A percentile compares a stretch with the other conserved stretches of the same genome.
Conservation (phyloP, 2,797 vertebrate species). For the Pangasius macronema region DNA sequence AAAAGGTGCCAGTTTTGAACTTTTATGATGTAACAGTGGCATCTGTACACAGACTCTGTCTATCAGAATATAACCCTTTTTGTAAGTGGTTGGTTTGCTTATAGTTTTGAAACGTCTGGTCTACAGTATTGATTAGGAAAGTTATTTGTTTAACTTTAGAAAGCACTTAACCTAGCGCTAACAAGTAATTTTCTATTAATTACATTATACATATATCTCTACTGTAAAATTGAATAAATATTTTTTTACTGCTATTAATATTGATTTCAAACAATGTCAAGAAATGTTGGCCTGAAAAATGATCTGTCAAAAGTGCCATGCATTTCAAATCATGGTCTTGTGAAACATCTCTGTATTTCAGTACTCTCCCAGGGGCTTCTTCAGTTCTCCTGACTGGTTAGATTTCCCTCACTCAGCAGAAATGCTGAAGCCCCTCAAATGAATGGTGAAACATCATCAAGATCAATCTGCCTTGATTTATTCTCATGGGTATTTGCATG, state of each 20-base stretch:
- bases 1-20: not conserved
- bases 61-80: not conserved
- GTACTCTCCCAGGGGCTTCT: not conserved
- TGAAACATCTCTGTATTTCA: conserved; percentile 3
- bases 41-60: not conserved
- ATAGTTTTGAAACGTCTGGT: not conserved
- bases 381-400: not conserved
- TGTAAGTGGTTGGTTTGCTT: not conserved
- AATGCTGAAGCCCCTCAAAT: not conserved
- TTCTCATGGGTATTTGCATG: not conserved
- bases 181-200: not conserved
- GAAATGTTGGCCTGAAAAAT: not conserved
- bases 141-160: not conserved
- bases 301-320: not conserved
- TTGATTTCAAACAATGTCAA: not conserved
- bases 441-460: not conserved
- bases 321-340: not conserved
- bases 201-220: not conserved
- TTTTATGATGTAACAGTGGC: not conserved
- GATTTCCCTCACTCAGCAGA: not conserved
- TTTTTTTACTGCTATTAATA: not conserved
- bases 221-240: not conserved
- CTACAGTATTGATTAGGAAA: not conserved
- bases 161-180: not conserved
- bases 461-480: not conserved